Base-by-base conservation (phyloP, 2,113 vertebrate species). In the Tauraco erythrolophus region DNA sequence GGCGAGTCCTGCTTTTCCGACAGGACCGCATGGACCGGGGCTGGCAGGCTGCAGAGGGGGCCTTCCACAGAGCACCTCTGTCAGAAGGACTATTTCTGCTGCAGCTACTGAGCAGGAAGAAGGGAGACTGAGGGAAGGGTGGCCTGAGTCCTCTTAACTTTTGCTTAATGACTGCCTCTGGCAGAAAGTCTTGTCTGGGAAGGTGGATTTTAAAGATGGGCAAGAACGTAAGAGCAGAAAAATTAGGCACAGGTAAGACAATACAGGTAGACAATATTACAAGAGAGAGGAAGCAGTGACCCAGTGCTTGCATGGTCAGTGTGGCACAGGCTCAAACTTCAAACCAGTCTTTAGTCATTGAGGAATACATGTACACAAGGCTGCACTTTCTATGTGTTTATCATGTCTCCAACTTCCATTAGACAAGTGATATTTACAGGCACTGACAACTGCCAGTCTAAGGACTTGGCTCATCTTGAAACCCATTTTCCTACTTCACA, bases 11-110 rank as follows among this genome's bases (percentile, higher is more conserved):
- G 37, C 41, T 83, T 25, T 56, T 33, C 56, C 4, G 8, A 21
- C 31, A 35, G 62, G 31, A 25, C n/a, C 19, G 31, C 1, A 0
- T 6, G 33, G 28, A 33, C 11, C 2, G 0, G 39, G 21, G 12
- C 0, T n/a, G 48, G 24, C 57, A n/a, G 30, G 25, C n/a, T 69
- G 69, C 79, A 66, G 70, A 30, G 33, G 24, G 19, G 69, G 30
- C 62, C 35, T 48, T 68, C 30, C 15, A 10, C 25, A 50, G 27
- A 58, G 9, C 58, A 41, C 19, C 13, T 50, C 50, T 43, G 43
- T 46, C 53, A 31, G 62, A 50, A 30, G 48, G 51, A 89, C 14
- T 25, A 17, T 50, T 74, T 50, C 68, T 78, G 46, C 30, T 12
- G 27, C 51, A 64, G 45, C 5, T 39, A 17, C 51, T 9, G 18